Base-by-base conservation (phyloP, 2,888 invertebrate species). In the Reticulitermes lucifugus region DNA sequence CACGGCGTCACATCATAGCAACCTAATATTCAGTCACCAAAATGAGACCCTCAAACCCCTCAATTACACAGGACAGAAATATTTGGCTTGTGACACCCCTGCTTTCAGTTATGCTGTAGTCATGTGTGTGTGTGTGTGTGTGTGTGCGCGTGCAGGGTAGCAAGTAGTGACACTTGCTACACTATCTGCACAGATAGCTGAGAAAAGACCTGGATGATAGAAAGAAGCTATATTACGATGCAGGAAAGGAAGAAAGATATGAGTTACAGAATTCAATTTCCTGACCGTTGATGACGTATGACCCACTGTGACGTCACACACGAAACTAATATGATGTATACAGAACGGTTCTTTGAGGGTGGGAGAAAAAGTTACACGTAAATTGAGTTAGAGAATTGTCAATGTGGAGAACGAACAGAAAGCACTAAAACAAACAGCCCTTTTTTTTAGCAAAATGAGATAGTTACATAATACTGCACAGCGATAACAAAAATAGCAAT, bases 251-350 rank as follows among this genome's bases (percentile, higher is more conserved):
- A 73, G 83, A 59, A 75, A 83, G 70, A n/a, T 70, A 81, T 81
- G 81, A 81, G 83, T 75, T 75, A 83, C 83, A 83, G 83, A 83
- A 83, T 83, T 83, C 83, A 73, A 83, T 83, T 83, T 83, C 83
- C 83, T 83, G 83, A 83, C 83, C 83, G 75, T 55, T 73, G 83
- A 83, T 83, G 83, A 83, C 83, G 83, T 73, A 75, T 83, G 83
- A 73, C 83, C 83, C 41, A 51, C 10, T 22, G 35, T 75, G 83
- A 83, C 83, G 83, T 75, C 55, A 83, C 83, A 75, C 41, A 75
- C 81, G 18, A 73, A 83, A 83, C 83, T 83, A 83, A 83, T 83
- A 71, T 73, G 55, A 43, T 75, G 65, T 65, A 77, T 75, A 14
- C 41, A 75, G 41, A 43, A 12, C 2, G 71, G 71, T 4, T 73